These are phyloP conservation scores for Eristalinus sepulchralis DNA, from an alignment of 2,888 invertebrate genomes.

Conservation along the genomic window DNA sequence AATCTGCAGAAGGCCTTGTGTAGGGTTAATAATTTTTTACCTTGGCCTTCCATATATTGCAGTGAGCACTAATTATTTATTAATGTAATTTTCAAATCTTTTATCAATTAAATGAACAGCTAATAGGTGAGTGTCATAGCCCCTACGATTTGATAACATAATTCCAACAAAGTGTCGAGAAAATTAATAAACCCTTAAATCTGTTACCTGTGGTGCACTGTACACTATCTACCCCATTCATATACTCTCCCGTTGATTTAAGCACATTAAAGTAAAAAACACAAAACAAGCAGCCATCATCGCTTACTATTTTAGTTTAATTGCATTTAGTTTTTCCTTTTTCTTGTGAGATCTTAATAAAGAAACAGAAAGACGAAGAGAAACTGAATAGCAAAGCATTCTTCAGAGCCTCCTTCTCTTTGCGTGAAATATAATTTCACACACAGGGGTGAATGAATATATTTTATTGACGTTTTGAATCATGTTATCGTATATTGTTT, in stretches of 20 bases:
- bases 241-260: neutral
- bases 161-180: no score
- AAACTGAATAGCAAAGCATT: slow-evolving; percentile 36
- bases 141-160: no score
- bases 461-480: slow-evolving; percentile 68
- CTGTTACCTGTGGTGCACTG: no score
- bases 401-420: slow-evolving; percentile 48
- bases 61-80: no score
- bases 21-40: no score
- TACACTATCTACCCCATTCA: neutral
- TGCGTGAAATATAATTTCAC: slow-evolving; percentile 60
- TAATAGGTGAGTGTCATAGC: no score
- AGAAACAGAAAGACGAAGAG: slow-evolving; percentile 2
- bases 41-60: no score
- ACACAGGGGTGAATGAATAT: slow-evolving; percentile 40
- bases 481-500: slow-evolving; percentile 66
- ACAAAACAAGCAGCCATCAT: slow-evolving; percentile 59
- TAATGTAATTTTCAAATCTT: no score
- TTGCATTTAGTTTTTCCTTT: slow-evolving; percentile 30
- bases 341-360: slow-evolving; percentile 17
- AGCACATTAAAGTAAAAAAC: slow-evolving; percentile 3
- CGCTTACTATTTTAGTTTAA: slow-evolving; percentile 20
- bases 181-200: no score
- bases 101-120: no score
- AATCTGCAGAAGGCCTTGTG: no score